Evolutionary conservation across 2,113 vertebrate genomes (phyloP).

Genomic region (Mustelus asterias): DNA sequence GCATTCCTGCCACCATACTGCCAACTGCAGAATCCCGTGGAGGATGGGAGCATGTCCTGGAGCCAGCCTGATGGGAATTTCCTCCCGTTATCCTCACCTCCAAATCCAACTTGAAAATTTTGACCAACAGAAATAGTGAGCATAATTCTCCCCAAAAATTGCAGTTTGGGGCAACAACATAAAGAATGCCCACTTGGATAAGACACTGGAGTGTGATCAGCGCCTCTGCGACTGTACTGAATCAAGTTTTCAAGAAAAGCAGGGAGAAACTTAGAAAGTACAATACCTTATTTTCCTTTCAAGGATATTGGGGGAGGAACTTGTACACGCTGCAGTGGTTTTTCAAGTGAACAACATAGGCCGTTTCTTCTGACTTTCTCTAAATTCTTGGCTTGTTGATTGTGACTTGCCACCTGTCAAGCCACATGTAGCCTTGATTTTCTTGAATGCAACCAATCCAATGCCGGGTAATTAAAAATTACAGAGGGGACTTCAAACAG

Average conservation of each 20-base stretch:
- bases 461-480: neutral
- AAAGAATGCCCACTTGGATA: neutral
- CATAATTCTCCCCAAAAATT: neutral
- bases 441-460: neutral
- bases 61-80: too few species aligned
- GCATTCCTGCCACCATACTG: too few species aligned
- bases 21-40: too few species aligned
- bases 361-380: neutral
- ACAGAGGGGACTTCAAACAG: neutral
- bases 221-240: neutral
- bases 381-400: neutral
- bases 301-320: neutral
- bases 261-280: neutral
- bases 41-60: too few species aligned
- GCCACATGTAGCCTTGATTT: neutral
- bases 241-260: neutral
- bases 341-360: neutral
- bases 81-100: too few species aligned
- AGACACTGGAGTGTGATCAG: neutral
- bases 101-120: too few species aligned
- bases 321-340: neutral
- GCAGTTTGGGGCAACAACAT: neutral
- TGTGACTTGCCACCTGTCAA: neutral
- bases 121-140: neutral
- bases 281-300: neutral